These are phyloP conservation scores for Chionomys nivalis DNA, from an alignment of 2,113 vertebrate genomes.

Conservation along the genomic window DNA sequence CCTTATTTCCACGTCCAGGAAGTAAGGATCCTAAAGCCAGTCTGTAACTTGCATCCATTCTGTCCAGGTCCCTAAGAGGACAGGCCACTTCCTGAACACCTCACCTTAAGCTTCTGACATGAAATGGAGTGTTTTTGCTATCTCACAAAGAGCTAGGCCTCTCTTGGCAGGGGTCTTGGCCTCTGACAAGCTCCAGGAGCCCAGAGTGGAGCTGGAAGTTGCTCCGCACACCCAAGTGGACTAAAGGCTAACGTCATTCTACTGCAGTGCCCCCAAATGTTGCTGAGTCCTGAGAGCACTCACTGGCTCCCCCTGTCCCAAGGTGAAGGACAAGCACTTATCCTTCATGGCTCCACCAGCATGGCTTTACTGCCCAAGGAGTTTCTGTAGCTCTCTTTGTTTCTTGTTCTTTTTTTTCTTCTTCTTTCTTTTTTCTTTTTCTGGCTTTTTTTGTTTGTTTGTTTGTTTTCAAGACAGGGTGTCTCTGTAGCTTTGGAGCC, in stretches of 20 bases:
- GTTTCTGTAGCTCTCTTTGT: neutral
- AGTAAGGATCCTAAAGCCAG: neutral
- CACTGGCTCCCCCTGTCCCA: neutral
- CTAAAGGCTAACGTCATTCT: neutral
- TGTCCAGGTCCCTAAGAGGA: neutral
- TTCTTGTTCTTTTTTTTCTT: neutral
- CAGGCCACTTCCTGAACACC: neutral
- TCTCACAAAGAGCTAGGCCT: neutral
- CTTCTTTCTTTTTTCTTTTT: too few species aligned
- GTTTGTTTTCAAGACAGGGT: too few species aligned
- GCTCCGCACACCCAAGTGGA: neutral
- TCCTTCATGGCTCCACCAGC: neutral
- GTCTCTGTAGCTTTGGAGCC: too few species aligned
- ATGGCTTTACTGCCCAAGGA: neutral
- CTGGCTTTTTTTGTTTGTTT: too few species aligned
- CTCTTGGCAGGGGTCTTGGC: neutral
- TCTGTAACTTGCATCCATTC: neutral
- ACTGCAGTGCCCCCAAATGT: neutral
- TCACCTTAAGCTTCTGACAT: neutral
- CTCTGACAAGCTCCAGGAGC: neutral
- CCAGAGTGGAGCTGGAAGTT: neutral
- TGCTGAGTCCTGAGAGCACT: neutral
- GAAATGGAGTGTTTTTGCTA: neutral
- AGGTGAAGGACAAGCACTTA: conserved; percentile 7
- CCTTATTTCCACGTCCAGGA: neutral